Evolutionary conservation across 2,113 vertebrate species (phyloP).

Genomic region (Channa argus): DNA sequence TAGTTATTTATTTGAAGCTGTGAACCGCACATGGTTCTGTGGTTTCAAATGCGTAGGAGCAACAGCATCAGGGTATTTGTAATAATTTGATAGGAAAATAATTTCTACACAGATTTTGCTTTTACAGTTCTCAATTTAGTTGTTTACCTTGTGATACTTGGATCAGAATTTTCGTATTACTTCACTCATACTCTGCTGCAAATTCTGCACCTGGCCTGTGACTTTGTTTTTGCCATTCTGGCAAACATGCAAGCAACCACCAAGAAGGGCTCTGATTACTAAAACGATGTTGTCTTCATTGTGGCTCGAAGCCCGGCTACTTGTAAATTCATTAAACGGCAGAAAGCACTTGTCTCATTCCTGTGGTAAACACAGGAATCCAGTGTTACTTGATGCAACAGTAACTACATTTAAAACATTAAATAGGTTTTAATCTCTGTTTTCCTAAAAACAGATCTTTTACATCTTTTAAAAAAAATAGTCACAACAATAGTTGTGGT

Average conservation of each 20-base stretch:
- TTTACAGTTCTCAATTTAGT: not conserved
- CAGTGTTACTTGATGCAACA: slow-evolving; percentile 8
- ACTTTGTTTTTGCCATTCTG: not conserved
- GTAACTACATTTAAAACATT: not conserved
- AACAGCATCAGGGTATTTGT: not conserved
- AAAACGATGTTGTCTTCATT: not conserved
- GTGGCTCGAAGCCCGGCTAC: not conserved
- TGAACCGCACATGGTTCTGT: not conserved
- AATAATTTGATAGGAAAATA: not conserved
- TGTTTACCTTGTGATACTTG: not conserved
- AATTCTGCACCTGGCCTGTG: not conserved
- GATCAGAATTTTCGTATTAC: not conserved
- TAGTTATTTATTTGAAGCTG: not conserved
- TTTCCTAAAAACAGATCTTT: not conserved
- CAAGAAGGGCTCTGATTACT: not conserved
- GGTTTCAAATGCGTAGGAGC: not conserved
- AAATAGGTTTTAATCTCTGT: not conserved
- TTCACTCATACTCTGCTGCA: not conserved
- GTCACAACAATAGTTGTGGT: not conserved
- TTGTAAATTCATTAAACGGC: not conserved
- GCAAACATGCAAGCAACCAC: not conserved
- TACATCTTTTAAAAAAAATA: not conserved
- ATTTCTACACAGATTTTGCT: not conserved
- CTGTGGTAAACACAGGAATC: not conserved
- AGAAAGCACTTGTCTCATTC: not conserved